Base-by-base conservation (phyloP, 2,113 vertebrate species). In the Lophotis ruficrista region DNA sequence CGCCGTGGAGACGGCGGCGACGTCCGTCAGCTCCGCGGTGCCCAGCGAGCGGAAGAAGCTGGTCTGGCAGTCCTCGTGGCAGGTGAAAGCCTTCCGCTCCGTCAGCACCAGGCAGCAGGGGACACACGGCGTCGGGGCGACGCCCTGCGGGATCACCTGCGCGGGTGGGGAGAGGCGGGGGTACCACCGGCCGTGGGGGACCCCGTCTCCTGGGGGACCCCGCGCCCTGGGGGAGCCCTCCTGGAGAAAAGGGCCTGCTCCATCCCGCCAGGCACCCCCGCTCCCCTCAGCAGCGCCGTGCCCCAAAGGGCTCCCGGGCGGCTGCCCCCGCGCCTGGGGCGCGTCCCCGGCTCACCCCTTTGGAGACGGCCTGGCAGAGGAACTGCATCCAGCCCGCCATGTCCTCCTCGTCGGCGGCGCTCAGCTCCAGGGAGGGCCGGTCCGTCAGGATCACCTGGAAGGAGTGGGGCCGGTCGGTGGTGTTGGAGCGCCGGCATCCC, bases 371-470 rank as follows among this genome's bases (percentile, higher is more conserved):
- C 97, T 99, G 99, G 97, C 99, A 99, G 71, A 99, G 98, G 90
- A 98, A 97, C 97, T 99, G 99, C 99, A 99, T 99, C 99, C 99
- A 99, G 48, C 99, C 99, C 0, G 99, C 99, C 99, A 99, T 99
- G 76, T 99, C 99, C n/a, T 98, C 98, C 97, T 99, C 99, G 1
- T 98, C 98, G 14, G 98, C 97, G 0, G 99, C 99, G 0, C 99
- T 99, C 73, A 99, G 98, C 98, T 99, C 99, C 97, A 99, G 98
- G n/a, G 99, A 98, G 37, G 99, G 98, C 38, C 98, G 98, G 95
- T 99, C 99, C 0, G 98, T 98, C 69, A 99, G 98, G 96, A 99
- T 98, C 96, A 99, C 99, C 94, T 99, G 99, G 98, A 99, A 99
- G 90, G 99, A 98, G 95, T 99, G 99, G 31, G 98, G 99, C 70